Evolutionary conservation across 2,888 invertebrate genomes (phyloP).

Genomic region (Hemicrepidius hirtus): DNA sequence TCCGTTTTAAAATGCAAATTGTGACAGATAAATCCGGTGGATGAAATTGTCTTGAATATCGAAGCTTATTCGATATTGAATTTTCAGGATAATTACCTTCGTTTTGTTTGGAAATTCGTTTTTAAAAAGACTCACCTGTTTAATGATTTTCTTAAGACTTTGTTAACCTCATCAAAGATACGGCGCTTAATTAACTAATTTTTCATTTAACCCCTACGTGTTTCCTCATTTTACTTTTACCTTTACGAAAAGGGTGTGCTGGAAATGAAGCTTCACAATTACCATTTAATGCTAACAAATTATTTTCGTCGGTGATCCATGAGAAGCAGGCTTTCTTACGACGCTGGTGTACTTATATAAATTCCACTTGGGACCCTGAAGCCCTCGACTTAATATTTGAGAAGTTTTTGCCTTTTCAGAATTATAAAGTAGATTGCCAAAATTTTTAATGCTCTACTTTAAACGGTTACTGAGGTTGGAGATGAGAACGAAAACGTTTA

Average conservation of each 20-base stretch:
- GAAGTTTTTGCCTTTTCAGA: no score
- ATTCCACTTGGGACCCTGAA: background rate
- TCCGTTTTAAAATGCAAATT: constrained; percentile 19
- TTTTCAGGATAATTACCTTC: constrained; percentile 11
- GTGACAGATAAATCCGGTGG: constrained; percentile 5
- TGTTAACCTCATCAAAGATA: constrained; percentile 6
- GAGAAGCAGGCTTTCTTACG: background rate
- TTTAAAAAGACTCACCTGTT: background rate
- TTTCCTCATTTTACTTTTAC: background rate
- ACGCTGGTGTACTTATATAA: background rate
- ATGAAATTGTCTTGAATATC: constrained; percentile 19
- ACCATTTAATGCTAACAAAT: constrained; percentile 6
- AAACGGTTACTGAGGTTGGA: background rate
- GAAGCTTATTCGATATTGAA: background rate
- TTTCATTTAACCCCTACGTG: background rate
- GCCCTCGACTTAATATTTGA: no score
- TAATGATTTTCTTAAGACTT: background rate
- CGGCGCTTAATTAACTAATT: background rate
- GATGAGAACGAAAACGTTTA: no score
- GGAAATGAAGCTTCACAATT: background rate
- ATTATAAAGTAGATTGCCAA: no score
- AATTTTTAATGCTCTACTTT: background rate
- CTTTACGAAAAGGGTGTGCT: background rate
- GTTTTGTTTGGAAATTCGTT: background rate
- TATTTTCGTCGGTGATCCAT: background rate